Evolutionary conservation across 1,140 invertebrate species (phyloP), one percentile per base, ranked within the genome.

Genomic region (Eueides isabella): DNA sequence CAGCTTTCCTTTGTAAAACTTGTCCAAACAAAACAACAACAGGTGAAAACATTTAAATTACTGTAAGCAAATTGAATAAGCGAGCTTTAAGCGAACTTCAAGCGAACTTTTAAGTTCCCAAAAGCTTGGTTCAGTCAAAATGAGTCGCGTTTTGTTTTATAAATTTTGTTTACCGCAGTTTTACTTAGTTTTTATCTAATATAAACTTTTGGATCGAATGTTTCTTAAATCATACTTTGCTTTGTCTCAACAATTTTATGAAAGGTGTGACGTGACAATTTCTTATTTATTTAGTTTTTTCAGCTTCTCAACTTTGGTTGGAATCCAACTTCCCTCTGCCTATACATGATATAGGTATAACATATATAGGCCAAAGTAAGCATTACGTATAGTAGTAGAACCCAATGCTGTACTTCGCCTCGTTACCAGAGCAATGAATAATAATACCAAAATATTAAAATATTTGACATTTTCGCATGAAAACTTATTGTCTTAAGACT

Each of bases 31-130:
- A 55, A 55, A 23, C 19, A 55, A 55, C 48, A 55, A 55, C 48
- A 55, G 48, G 48, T 55, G 23, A 55, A 55, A 55, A 55, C 48
- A 55, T 55, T 55, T 55, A 55, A 55, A 55, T 55, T 26, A 55
- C 48, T 55, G 48, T 55, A 55, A 55, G 48, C 48, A 55, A 55
- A 55, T 55, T 55, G 48, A 55, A 55, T 55, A 23, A 55, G 19
- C 9, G 41, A 44, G 41, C 41, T 38, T 38, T 12, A 38, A 38
- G 35, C 35, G 7, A 33, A 11, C 31, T 38, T 16, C 14, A 1
- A 38, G 48, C 23, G 48, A 55, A 55, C 23, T 55, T 55, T 55
- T 55, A 55, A 55, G 23, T 55, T 55, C 48, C 2, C 48, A 55
- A 55, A 55, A 55, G 9, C 48, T 55, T 23, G 19, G 19, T 55